A percentile compares a stretch with the other conserved stretches of the same genome.
Conservation (phyloP, 2,888 invertebrate genomes). For the Macropis europaea region DNA sequence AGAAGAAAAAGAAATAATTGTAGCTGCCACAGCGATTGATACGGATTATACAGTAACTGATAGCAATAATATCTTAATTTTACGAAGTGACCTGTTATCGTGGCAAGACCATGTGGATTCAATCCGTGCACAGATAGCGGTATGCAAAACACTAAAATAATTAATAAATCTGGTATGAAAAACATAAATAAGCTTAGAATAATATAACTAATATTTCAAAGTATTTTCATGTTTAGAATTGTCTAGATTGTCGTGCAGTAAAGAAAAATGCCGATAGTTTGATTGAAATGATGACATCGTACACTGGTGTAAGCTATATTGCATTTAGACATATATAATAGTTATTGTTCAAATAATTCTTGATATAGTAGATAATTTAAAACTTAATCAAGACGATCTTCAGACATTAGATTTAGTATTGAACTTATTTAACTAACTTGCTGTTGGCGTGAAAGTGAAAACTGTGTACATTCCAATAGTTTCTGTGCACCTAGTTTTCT, state of each 20-base stretch:
- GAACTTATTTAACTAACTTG: too few species aligned
- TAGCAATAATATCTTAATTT: slow-evolving; percentile 24
- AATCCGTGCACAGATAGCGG: slow-evolving; percentile 36
- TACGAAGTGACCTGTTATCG: slow-evolving; percentile 40
- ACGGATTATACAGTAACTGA: not conserved
- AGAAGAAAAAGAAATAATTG: not conserved
- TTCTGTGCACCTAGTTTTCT: too few species aligned
- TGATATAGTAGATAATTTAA: too few species aligned
- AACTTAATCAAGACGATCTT: too few species aligned
- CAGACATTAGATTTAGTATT: too few species aligned
- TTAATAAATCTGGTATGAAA: not conserved
- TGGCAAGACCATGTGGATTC: slow-evolving; percentile 46
- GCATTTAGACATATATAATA: too few species aligned
- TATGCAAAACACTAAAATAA: slow-evolving; percentile 6
- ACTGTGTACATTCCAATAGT: too few species aligned
- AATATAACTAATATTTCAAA: not conserved
- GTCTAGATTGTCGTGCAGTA: slow-evolving; percentile 42
- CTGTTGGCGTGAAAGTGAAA: too few species aligned
- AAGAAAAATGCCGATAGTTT: slow-evolving; percentile 43
- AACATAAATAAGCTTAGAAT: not conserved
- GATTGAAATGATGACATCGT: slow-evolving; percentile 36
- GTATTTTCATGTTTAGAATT: slow-evolving; percentile 42
- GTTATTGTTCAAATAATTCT: too few species aligned
- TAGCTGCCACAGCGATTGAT: not conserved
- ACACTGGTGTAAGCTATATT: slow-evolving; percentile 51